These are phyloP conservation scores for Dorcus parallelipipedus DNA, from an alignment of 2,888 invertebrate genomes.

Conservation along the genomic window DNA sequence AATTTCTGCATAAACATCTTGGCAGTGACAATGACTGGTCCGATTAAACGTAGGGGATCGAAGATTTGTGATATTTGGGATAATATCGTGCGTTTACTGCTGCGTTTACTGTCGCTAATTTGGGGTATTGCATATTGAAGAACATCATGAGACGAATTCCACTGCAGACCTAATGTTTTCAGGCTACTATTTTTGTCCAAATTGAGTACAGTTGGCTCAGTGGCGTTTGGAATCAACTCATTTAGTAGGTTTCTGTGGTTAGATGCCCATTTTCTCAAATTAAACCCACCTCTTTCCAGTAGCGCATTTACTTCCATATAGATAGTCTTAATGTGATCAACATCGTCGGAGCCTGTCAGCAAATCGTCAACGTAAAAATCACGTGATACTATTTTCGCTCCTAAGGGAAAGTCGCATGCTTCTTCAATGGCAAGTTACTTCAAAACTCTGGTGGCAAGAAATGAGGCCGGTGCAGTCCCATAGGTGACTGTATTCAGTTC, in stretches of 20 bases:
- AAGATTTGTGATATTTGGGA: no score
- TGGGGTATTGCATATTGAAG: not conserved
- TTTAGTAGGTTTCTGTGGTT: not conserved
- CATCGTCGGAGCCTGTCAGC: not conserved
- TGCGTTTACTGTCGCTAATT: not conserved
- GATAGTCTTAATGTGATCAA: not conserved
- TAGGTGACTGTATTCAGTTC: not conserved
- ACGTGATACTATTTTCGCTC: not conserved
- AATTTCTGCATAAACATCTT: no score
- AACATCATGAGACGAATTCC: not conserved
- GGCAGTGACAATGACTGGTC: no score
- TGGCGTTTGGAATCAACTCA: not conserved
- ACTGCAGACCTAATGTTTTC: not conserved
- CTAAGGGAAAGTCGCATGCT: not conserved
- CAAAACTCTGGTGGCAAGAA: not conserved
- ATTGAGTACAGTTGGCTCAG: not conserved
- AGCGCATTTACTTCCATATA: not conserved
- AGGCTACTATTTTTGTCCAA: not conserved
- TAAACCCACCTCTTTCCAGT: not conserved
- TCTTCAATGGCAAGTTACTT: constrained; percentile 1
- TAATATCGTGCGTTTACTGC: not conserved
- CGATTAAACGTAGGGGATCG: no score
- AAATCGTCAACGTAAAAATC: constrained; percentile 5
- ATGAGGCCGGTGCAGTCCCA: not conserved
- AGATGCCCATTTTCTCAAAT: not conserved